Base-by-base conservation (phyloP, 2,888 invertebrate species). In the Cryptus armator region DNA sequence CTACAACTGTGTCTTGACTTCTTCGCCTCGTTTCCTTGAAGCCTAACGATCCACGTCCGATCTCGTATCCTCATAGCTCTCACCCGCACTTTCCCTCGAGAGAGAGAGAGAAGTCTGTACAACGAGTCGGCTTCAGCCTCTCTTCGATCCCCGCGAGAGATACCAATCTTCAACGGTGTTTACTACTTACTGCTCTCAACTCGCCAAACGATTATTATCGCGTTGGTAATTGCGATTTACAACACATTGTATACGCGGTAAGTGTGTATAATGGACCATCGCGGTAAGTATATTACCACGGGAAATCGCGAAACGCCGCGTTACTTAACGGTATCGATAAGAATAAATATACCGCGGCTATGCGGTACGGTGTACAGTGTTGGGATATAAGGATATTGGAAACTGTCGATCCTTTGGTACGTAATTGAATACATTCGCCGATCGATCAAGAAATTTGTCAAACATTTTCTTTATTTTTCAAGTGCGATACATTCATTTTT, bases 181-280 rank as follows among this genome's bases (percentile, higher is more conserved):
- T 44, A 64, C 53, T 59, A 72, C 68, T 48, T 62, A 79, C 81
- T 29, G 51, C 72, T 29, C 44, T 37, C 64, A 59, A 62, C 80
- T 70, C 81, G 62, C 77, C 72, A 29, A 53, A 85, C 62, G 81
- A 81, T 85, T 85, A 81, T 85, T 81, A 85, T 85, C 81, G 78
- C 77, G 51, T 70, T 79, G 81, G 84, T 85, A 85, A 85, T 85
- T 78, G 84, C 84, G 74, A 85, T 85, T 81, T 85, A 85, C 78
- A 85, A 78, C 81, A 76, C 81, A 81, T 78, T 70, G 81, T 81
- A 51, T 79, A 46, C 43, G 53, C 68, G 48, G 78, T 84, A 84
- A 84, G 81, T 84, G 75, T 81, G 74, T 67, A 78, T 81, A 81
- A 85, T 77, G 67, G 46, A 64, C 70, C 62, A 68, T 24, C 51